phyloP scores from a whole-genome alignment of 2,113 vertebrate genomes.

The Brachyhypopomus occidentalis region DNA sequence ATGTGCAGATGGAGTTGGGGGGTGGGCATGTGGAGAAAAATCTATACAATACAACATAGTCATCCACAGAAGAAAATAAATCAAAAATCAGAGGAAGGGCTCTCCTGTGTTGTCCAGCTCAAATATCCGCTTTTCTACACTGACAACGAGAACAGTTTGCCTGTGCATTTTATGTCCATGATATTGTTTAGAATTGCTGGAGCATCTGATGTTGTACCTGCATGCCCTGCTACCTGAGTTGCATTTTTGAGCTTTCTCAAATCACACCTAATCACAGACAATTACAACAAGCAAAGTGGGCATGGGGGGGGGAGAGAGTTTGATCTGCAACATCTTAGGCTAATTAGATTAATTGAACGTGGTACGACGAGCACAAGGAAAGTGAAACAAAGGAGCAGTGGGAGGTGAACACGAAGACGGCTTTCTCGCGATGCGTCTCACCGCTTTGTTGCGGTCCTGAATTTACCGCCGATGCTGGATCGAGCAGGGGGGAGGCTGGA shows the following conservation, averaged over 20 bases:
- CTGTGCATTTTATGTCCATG: slow-evolving; percentile 7
- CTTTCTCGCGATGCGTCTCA: background rate
- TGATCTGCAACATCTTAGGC: slow-evolving; percentile 21
- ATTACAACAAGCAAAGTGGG: slow-evolving; percentile 8
- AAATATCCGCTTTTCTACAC: background rate
- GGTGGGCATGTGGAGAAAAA: slow-evolving; percentile 20
- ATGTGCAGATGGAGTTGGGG: slow-evolving; percentile 28
- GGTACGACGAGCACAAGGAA: background rate
- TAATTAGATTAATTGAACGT: slow-evolving; percentile 33
- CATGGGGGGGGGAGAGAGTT: background rate
- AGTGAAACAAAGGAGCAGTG: background rate
- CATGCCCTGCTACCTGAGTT: slow-evolving; percentile 4
- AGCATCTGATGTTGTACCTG: background rate
- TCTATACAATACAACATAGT: slow-evolving; percentile 25
- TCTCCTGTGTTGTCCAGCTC: background rate
- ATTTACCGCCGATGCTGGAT: background rate
- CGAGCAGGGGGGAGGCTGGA: background rate
- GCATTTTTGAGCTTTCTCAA: background rate
- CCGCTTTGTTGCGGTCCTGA: background rate
- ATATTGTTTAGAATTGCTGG: slow-evolving; percentile 33
- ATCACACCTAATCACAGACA: slow-evolving; percentile 17
- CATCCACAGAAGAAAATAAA: slow-evolving; percentile 13
- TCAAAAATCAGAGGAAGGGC: background rate
- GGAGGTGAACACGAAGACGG: background rate
- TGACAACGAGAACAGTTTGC: background rate